Percentiles rank a stretch among this genome's conserved stretches.
Conservation (phyloP, 2,797 vertebrate species). For the Carduelis carduelis region DNA sequence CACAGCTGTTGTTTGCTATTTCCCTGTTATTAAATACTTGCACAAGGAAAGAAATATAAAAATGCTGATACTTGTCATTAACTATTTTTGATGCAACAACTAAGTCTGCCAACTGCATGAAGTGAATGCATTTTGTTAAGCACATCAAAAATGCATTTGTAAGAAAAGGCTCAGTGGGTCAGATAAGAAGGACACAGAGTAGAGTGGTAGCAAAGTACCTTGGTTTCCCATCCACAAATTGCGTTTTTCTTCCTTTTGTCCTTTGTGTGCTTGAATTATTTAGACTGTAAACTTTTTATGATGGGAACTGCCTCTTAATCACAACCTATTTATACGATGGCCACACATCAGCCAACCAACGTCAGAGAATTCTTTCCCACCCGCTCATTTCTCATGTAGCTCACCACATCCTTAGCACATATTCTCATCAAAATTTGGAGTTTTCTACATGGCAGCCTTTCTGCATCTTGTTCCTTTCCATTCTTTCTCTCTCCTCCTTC, state of each 20-base stretch:
- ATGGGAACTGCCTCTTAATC: background rate
- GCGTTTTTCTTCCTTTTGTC: background rate
- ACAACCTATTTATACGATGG: background rate
- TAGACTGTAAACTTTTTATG: background rate
- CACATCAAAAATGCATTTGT: constrained; percentile 63
- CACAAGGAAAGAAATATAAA: constrained; percentile 68
- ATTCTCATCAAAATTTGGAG: background rate
- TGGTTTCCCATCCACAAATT: background rate
- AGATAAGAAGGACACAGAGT: constrained; percentile 13
- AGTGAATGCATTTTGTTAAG: constrained; percentile 69
- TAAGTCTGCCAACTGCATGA: constrained; percentile 63
- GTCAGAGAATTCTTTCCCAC: background rate
- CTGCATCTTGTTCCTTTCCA: background rate
- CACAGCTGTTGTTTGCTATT: constrained; percentile 70
- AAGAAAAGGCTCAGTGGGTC: constrained; percentile 39
- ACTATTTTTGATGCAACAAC: constrained; percentile 70
- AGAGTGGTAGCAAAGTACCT: background rate
- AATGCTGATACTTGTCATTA: constrained; percentile 69
- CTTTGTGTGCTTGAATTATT: constrained; percentile 19
- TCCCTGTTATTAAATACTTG: constrained; percentile 68
- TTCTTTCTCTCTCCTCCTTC: background rate
- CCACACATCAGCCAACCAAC: background rate
- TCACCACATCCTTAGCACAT: background rate
- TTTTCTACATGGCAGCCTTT: background rate
- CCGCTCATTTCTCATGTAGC: background rate